Evolutionary conservation across 2,888 invertebrate genomes (phyloP).

Genomic region (Blastobasis lacticolella): DNA sequence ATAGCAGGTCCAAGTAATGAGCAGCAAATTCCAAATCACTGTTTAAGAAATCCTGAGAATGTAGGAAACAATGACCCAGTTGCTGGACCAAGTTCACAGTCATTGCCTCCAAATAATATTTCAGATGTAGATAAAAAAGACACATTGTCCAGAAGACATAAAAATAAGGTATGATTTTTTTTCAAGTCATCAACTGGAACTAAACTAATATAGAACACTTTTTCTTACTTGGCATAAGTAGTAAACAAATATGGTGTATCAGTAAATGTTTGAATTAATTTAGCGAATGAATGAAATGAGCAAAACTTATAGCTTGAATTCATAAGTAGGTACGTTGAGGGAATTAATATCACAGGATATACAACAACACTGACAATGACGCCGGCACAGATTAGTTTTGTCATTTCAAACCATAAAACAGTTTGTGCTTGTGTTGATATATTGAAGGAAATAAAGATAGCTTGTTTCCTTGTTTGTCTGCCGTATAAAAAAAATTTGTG

Average conservation of each 20-base stretch:
- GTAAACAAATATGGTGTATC: background rate
- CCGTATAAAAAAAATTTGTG: no score
- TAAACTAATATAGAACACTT: background rate
- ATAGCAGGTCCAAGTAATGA: conserved; percentile 64
- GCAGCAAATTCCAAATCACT: conserved; percentile 18
- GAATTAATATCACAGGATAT: no score
- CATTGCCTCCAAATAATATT: conserved; percentile 27
- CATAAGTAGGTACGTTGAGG: no score
- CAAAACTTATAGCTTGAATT: no score
- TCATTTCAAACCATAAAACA: no score
- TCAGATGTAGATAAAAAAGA: conserved; percentile 49
- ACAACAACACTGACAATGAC: no score
- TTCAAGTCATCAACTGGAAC: background rate
- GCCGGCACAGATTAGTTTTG: no score
- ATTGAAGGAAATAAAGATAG: no score
- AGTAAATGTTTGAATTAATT: no score
- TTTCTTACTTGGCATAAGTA: background rate
- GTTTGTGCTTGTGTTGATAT: no score
- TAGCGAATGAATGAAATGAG: no score
- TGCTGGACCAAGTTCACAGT: conserved; percentile 35
- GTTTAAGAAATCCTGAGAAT: conserved; percentile 20
- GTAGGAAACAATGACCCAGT: conserved; percentile 23
- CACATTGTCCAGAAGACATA: conserved; percentile 46
- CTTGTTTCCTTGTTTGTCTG: no score
- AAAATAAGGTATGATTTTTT: conserved; percentile 40